phyloP scores from a whole-genome alignment of 2,113 vertebrate genomes.

The Eptesicus fuscus region DNA sequence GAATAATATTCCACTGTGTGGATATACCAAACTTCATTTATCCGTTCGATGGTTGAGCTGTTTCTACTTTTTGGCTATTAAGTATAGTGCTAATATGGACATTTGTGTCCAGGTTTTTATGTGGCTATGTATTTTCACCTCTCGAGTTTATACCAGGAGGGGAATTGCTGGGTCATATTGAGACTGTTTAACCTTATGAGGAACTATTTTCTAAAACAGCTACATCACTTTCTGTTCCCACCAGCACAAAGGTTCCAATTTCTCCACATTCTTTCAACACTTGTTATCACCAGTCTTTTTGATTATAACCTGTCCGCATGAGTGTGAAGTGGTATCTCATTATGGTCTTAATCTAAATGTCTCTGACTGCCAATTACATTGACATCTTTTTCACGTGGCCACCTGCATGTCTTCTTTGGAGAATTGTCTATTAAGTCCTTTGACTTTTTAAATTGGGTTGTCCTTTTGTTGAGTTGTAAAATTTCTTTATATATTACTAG shows the following conservation, averaged over 20 bases:
- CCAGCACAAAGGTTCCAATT: not conserved
- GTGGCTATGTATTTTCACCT: not conserved
- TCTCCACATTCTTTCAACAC: not conserved
- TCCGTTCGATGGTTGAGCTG: not conserved
- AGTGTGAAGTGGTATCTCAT: not conserved
- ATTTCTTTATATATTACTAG: not conserved
- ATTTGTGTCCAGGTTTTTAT: not conserved
- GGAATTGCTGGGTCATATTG: not conserved
- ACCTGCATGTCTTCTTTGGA: not conserved
- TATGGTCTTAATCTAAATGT: not conserved
- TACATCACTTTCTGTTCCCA: not conserved
- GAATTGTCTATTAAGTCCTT: not conserved
- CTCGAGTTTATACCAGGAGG: not conserved
- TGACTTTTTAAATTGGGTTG: not conserved
- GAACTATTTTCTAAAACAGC: not conserved
- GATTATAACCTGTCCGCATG: not conserved
- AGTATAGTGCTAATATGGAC: not conserved
- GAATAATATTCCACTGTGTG: not conserved
- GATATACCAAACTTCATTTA: not conserved
- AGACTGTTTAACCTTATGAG: not conserved
- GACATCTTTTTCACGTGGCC: not conserved
- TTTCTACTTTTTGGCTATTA: not conserved
- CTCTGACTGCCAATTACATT: not conserved
- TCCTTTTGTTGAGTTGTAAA: not conserved
- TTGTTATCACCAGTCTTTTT: not conserved